phyloP scores from a whole-genome alignment of 1,140 invertebrate species.

The Drosophila bifasciata region DNA sequence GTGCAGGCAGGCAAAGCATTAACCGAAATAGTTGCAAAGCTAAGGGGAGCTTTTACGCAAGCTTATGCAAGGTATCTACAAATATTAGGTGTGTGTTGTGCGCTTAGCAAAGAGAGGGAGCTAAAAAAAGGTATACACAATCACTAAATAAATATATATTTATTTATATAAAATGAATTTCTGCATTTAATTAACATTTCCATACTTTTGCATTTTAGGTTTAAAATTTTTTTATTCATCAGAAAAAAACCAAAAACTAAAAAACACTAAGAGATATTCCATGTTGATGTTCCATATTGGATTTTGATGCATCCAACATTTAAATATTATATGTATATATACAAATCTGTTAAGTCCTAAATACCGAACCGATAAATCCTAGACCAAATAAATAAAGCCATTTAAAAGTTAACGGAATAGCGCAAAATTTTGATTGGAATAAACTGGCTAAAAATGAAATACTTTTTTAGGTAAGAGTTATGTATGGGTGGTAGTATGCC shows the following conservation, averaged over 20 bases:
- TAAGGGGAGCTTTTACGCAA: too few species aligned
- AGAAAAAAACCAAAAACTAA: conserved; percentile 35
- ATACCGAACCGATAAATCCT: conserved; percentile 24
- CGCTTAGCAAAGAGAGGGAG: too few species aligned
- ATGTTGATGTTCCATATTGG: conserved; percentile 35
- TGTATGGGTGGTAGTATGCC: too few species aligned
- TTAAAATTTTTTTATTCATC: conserved; percentile 49
- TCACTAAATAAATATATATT: not conserved
- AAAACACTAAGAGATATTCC: conserved; percentile 48
- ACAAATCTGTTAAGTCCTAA: conserved; percentile 26
- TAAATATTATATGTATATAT: conserved; percentile 40
- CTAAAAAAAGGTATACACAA: too few species aligned
- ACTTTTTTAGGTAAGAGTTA: conserved; percentile 37
- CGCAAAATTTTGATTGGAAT: conserved; percentile 41
- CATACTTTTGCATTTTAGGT: not conserved
- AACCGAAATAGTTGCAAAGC: too few species aligned
- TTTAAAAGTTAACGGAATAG: not conserved
- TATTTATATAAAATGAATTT: not conserved
- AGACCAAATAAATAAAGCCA: conserved; percentile 53
- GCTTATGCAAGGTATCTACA: too few species aligned
- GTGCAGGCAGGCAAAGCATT: too few species aligned
- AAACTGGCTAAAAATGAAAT: conserved; percentile 51
- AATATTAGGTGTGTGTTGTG: too few species aligned
- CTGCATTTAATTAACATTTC: not conserved
- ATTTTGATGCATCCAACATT: conserved; percentile 27